Evolutionary conservation across 2,797 vertebrate genomes (phyloP), one percentile per base, ranked within the genome.

Genomic region (Myotis findleyi): DNA sequence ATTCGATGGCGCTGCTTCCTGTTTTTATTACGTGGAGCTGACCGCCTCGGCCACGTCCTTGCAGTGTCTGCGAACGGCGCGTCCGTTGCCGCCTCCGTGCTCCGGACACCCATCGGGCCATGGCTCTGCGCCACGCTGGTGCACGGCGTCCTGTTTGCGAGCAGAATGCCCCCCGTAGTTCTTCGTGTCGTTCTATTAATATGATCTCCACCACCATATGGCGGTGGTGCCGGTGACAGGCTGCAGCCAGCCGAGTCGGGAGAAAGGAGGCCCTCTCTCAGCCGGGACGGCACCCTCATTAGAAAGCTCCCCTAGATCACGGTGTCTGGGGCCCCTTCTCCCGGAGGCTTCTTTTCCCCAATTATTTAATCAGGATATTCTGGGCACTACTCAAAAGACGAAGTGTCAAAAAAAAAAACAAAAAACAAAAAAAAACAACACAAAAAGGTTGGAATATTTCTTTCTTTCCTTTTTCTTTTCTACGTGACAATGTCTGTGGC

Each of bases 161-260:
- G 36, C 84, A 80, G 89, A 96, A n/a, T 82, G 92, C 93, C 91
- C 93, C 85, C 89, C 38, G 11, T 44, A 91, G 95, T 92, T 91
- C 76, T 87, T 88, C 96, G 73, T 93, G 97, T 93, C 66, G 96
- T 97, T 97, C 97, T 97, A 84, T 97, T 97, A 97, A 97, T 95
- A 93, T 14, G 89, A 92, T 90, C 91, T 91, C 96, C 30, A 73
- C 87, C 96, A 72, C 97, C 97, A 97, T 97, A 97, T 97, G 97
- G 96, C 20, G 0, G 55, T 71, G 86, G 94, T 77, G 47, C 91
- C 96, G 93, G 95, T 96, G 89, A 87, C 86, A 89, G n/a, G 77
- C 44, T 18, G 76, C 23, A 69, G 80, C 64, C 86, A 13, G 89
- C 87, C 18, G 79, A 77, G 90, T 93, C 59, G 5, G 30, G 76